Base-by-base conservation (phyloP, 1,140 invertebrate genomes). In the Saccostrea echinata region DNA sequence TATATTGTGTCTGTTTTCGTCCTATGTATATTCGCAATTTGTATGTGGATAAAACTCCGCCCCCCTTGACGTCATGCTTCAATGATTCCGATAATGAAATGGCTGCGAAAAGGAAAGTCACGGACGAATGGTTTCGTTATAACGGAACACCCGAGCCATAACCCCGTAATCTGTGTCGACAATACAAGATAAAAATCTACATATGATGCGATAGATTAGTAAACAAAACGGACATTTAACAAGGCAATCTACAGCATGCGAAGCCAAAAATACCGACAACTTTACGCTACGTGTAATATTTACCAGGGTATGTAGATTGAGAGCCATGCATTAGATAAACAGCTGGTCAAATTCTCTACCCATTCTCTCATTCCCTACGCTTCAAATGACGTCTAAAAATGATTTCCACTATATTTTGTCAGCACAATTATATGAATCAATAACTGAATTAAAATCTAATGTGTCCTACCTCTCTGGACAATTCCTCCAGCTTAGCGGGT, bases 281-380 rank as follows among this genome's bases (percentile, higher is more conserved):
- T 82, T 57, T 68, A 30, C 43, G 84, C 84, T 89, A 89, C 86
- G 84, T 89, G 86, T 86, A 84, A 84, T 76, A 82, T 81, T 86
- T 43, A 83, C 86, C 88, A 89, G 88, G 88, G 88, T 89, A 87
- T 86, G 55, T 86, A 68, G 61, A 55, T 61, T 61, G 86, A 82
- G 83, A 89, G n/a, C 57, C 88, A 89, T 89, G 88, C 88, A 87
- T 71, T 86, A 80, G 86, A 86, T 52, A 85, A 89, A 87, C 88
- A 89, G 84, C 86, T 89, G 88, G 87, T 88, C 55, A 68, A 84
- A 83, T 84, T 87, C 80, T 57, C 55, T 81, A 33, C 43, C 57
- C 51, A 27, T 64, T 43, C 57, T 82, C 55, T 13, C 52, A 61
- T 68, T 68, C 57, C 68, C 64, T 87, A 89, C 86, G 85, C 86